Conservation (phyloP, 2,888 invertebrate genomes). For the Epirrhoe tristata region DNA sequence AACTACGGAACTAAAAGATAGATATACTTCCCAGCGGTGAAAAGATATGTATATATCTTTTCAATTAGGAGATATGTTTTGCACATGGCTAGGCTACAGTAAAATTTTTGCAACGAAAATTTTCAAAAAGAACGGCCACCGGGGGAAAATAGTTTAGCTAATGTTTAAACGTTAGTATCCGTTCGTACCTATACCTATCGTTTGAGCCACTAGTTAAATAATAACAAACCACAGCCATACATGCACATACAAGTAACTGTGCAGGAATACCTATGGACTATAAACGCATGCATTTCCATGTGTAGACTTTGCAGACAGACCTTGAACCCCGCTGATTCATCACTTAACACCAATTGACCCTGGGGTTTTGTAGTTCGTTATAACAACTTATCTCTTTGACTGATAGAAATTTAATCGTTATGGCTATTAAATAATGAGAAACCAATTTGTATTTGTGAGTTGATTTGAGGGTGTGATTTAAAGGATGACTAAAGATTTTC, state of each 20-base stretch:
- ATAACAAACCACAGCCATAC: not conserved
- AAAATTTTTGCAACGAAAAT: no score
- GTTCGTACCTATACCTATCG: no score
- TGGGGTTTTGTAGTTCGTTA: conserved; percentile 54
- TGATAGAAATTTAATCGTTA: conserved; percentile 2
- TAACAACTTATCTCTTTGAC: conserved; percentile 10
- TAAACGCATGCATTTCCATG: conserved; percentile 6
- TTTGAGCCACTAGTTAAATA: no score
- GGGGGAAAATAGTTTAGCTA: no score
- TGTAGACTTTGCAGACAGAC: conserved; percentile 3
- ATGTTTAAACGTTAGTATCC: no score
- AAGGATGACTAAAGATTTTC: no score
- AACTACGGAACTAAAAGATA: no score
- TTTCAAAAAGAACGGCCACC: no score
- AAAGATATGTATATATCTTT: no score
- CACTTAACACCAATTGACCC: conserved; percentile 59
- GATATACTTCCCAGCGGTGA: no score
- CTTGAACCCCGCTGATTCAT: conserved; percentile 32
- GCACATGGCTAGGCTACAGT: no score
- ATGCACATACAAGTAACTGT: not conserved
- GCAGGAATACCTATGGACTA: not conserved
- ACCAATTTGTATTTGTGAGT: not conserved
- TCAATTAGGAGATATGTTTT: no score
- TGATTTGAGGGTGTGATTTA: not conserved
- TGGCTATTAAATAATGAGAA: not conserved